phyloP scores from a whole-genome alignment of 2,797 vertebrate genomes.

The Paedocypris micromegethes region DNA sequence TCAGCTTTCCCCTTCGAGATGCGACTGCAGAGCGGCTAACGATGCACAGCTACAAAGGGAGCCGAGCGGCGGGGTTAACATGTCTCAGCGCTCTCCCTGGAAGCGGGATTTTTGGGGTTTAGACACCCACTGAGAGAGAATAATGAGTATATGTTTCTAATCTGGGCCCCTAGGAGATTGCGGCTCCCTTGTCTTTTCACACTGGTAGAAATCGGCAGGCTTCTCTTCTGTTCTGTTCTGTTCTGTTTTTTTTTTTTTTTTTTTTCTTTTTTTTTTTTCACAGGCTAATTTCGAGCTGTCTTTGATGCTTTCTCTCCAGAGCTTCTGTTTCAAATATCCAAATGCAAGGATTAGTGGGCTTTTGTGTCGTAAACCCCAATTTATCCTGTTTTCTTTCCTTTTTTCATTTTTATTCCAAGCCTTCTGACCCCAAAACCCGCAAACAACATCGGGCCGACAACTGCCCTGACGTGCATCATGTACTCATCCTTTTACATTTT shows the following conservation, averaged over 20 bases:
- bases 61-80: constrained; percentile 57
- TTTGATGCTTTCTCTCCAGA: constrained; percentile 78
- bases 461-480: constrained; percentile 59
- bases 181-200: constrained; percentile 67
- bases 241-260: constrained; percentile 51
- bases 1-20: constrained; percentile 56
- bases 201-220: constrained; percentile 67
- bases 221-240: constrained; percentile 54
- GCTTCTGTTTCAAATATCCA: constrained; percentile 80
- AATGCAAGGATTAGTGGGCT: constrained; percentile 78
- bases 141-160: constrained; percentile 84
- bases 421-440: constrained; percentile 58
- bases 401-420: constrained; percentile 56
- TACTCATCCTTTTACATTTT: constrained; percentile 20
- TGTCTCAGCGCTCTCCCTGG: constrained; percentile 67
- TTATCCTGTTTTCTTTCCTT: constrained; percentile 68
- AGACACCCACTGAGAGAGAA: constrained; percentile 76
- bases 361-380: constrained; percentile 78
- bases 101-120: constrained; percentile 75
- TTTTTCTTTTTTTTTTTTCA: constrained; percentile 58
- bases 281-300: constrained; percentile 75
- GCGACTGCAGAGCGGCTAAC: constrained; percentile 58
- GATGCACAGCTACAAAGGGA: constrained; percentile 66
- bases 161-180: constrained; percentile 75
- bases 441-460: constrained; percentile 68